Evolutionary conservation across 37 sponge, comb jelly and placozoan species (phyloP).

Genomic region (Axinella damicornis): DNA sequence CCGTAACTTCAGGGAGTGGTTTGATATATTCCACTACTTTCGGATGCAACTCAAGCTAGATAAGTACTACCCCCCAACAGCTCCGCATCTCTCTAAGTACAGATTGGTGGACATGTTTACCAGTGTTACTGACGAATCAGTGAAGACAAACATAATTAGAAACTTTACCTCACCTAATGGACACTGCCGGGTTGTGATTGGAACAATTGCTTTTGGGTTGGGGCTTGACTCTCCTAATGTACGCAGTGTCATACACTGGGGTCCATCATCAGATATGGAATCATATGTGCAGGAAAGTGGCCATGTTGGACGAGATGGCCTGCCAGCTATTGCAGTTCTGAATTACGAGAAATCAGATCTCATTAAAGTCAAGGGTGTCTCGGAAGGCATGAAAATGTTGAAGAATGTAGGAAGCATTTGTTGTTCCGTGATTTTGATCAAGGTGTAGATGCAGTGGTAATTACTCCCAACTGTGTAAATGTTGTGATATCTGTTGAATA

Average conservation of each 20-base stretch:
- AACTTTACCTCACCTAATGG: not conserved
- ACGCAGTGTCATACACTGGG: slow-evolving; percentile 33
- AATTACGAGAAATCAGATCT: not conserved
- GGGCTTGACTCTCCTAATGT: slow-evolving; percentile 47
- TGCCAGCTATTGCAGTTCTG: slow-evolving; percentile 14
- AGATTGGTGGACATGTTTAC: slow-evolving; percentile 53
- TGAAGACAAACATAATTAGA: slow-evolving; percentile 1
- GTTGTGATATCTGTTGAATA: too few relatives aligned
- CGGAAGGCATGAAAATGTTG: slow-evolving; percentile 15
- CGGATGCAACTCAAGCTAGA: not conserved
- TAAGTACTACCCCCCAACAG: slow-evolving; percentile 9
- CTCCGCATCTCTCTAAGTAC: slow-evolving; percentile 33
- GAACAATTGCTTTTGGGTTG: slow-evolving; percentile 52
- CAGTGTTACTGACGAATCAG: slow-evolving; percentile 4
- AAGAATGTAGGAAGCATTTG: slow-evolving; percentile 8
- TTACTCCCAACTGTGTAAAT: not conserved
- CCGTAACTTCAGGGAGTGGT: not conserved
- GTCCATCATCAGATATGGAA: slow-evolving; percentile 43
- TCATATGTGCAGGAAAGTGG: slow-evolving; percentile 49
- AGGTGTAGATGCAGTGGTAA: not conserved
- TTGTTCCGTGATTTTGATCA: slow-evolving; percentile 16
- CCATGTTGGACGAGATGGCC: slow-evolving; percentile 29
- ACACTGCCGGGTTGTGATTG: not conserved
- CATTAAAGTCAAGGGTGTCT: not conserved
- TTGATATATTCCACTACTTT: not conserved